A percentile compares a stretch with the other conserved stretches of the same genome.
phyloP scores from a whole-genome alignment of 2,888 invertebrate genomes.

The Lysandra coridon region DNA sequence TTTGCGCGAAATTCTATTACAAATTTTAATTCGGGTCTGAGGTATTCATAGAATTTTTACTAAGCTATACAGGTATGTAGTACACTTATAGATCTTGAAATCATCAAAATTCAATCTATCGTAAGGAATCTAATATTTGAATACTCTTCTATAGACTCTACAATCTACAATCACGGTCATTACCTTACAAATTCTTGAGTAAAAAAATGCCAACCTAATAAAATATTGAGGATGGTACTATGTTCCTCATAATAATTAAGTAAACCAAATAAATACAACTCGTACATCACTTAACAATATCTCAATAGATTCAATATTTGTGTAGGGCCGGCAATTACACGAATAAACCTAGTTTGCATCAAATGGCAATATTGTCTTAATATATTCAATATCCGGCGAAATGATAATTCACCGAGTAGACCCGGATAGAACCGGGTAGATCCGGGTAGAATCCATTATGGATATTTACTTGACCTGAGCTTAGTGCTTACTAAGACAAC shows the following conservation, averaged over 20 bases:
- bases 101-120: background rate
- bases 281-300: slow-evolving; percentile 23
- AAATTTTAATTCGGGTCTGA: slow-evolving; percentile 3
- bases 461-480: slow-evolving; percentile 80
- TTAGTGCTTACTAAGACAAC: slow-evolving; percentile 81
- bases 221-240: too few relatives aligned
- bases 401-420: slow-evolving; percentile 67
- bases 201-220: too few relatives aligned
- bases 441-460: slow-evolving; percentile 77
- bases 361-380: slow-evolving; percentile 71
- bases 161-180: too few relatives aligned
- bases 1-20: slow-evolving; percentile 44
- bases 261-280: slow-evolving; percentile 5
- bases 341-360: slow-evolving; percentile 61
- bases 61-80: background rate
- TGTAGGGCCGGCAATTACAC: slow-evolving; percentile 59
- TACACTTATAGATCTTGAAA: background rate
- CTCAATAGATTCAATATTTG: slow-evolving; percentile 31
- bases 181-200: too few relatives aligned
- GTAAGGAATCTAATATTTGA: too few relatives aligned
- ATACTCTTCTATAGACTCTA: too few relatives aligned
- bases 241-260: background rate
- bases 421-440: slow-evolving; percentile 55
- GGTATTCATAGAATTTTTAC: slow-evolving; percentile 25
- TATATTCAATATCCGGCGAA: slow-evolving; percentile 79